Evolutionary conservation across 2,888 invertebrate species (phyloP), one percentile per base, ranked within the genome.

Genomic region (Idaea dimidiata): DNA sequence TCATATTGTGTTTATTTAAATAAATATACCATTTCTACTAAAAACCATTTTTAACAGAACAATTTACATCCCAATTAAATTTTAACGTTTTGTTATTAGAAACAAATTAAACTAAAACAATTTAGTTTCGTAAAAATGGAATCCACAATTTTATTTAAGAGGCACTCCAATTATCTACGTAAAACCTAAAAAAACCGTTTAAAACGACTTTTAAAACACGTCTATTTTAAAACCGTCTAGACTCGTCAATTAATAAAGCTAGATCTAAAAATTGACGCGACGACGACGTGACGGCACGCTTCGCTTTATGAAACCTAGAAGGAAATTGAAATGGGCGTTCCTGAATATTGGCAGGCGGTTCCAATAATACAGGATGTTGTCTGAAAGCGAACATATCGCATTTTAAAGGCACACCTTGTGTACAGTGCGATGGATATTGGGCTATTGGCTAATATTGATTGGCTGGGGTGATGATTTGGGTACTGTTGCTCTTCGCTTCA

Each of bases 281-380:
- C 71, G 70, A 78, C 71, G 76, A 70, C 74, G 74, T 75, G 77
- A 72, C 75, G 67, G 67, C 66, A 63, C 68, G 72, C 71, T 72
- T 73, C 70, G 72, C 76, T 75, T 77, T 78, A 79, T 81, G 83
- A 84, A 83, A 86, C 82, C 84, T 77, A 81, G 66, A 87, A 87
- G 90, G 90, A 91, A 89, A 91, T 91, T 88, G 87, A 81, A 89
- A 87, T 89, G 88, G 90, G 89, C 89, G 90, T 83, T 73, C 73
- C 72, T 78, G 83, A 80, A 87, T 86, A 86, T 86, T 83, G 84
- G 78, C 83, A 77, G 80, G 83, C 83, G 83, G 80, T 78, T 70
- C 80, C 85, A 78, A 82, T 88, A 86, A 87, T 82, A 67, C 83
- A 84, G 86, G 86, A 88, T 87, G 84, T 84, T 82, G 80, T 78